Percentiles rank a stretch among this genome's conserved stretches.
phyloP scores from a whole-genome alignment of 2,113 vertebrate species.

The Gambusia holbrooki region DNA sequence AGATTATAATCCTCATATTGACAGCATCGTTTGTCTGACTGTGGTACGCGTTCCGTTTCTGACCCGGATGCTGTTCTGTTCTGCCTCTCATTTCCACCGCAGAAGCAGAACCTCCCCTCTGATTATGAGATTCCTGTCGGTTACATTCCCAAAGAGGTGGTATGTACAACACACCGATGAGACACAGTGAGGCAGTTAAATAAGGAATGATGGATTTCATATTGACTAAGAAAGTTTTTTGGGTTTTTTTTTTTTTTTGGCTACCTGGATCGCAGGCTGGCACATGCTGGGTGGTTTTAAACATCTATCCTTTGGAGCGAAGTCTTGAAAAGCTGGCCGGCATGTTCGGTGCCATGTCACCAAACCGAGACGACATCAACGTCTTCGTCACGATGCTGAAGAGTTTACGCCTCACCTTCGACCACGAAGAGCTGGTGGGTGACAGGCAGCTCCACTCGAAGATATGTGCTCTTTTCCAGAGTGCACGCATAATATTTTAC shows the following conservation, averaged over 20 bases:
- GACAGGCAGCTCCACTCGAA: neutral
- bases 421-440: slow-evolving; percentile 71
- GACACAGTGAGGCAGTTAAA: neutral
- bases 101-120: slow-evolving; percentile 76
- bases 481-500: neutral
- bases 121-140: slow-evolving; percentile 76
- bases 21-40: neutral
- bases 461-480: neutral
- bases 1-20: slow-evolving; percentile 28
- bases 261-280: slow-evolving; percentile 56
- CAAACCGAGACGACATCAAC: slow-evolving; percentile 69
- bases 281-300: slow-evolving; percentile 75
- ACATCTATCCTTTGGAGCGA: slow-evolving; percentile 76
- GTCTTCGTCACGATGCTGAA: slow-evolving; percentile 75
- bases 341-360: slow-evolving; percentile 71
- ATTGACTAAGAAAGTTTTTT: neutral
- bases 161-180: slow-evolving; percentile 31
- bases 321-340: slow-evolving; percentile 68
- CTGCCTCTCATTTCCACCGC: neutral
- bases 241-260: neutral
- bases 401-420: slow-evolving; percentile 73
- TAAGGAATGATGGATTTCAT: neutral
- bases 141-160: slow-evolving; percentile 76
- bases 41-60: neutral
- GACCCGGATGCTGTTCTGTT: neutral